Evolutionary conservation across 1,140 invertebrate genomes (phyloP).

Genomic region (silkworm (Bombyx mori)): DNA sequence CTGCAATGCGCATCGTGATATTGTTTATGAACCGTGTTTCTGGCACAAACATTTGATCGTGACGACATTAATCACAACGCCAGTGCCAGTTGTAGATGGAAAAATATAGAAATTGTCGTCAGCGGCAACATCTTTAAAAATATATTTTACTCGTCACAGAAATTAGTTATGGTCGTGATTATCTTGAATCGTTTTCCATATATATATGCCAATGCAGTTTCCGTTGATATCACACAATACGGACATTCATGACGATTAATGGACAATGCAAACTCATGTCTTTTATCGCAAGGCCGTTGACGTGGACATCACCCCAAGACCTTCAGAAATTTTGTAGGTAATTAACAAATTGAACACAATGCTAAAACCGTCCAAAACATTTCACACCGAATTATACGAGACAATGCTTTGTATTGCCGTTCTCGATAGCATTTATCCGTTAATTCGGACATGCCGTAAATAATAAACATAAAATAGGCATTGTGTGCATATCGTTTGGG

Average conservation of each 20-base stretch:
- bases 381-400: constrained; percentile 22
- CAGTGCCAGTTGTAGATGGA: too few species aligned
- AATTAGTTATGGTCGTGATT: too few species aligned
- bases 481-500: constrained; percentile 15
- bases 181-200: too few species aligned
- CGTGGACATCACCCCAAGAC: constrained; percentile 5
- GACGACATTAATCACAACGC: constrained; percentile 1
- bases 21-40: too few species aligned
- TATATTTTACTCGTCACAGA: too few species aligned
- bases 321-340: constrained; percentile 17
- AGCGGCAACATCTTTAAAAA: too few species aligned
- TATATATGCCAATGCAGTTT: background rate
- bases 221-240: too few species aligned
- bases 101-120: too few species aligned
- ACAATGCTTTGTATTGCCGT: constrained; percentile 19
- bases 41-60: background rate
- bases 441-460: constrained; percentile 14
- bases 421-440: constrained; percentile 15
- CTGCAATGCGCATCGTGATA: too few species aligned
- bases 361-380: constrained; percentile 21
- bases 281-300: background rate
- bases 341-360: constrained; percentile 29
- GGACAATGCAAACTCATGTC: too few species aligned
- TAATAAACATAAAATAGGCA: constrained; percentile 14
- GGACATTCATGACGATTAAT: too few species aligned